Evolutionary conservation across 2,797 vertebrate species (phyloP).

Genomic region (Vireo griseus): DNA sequence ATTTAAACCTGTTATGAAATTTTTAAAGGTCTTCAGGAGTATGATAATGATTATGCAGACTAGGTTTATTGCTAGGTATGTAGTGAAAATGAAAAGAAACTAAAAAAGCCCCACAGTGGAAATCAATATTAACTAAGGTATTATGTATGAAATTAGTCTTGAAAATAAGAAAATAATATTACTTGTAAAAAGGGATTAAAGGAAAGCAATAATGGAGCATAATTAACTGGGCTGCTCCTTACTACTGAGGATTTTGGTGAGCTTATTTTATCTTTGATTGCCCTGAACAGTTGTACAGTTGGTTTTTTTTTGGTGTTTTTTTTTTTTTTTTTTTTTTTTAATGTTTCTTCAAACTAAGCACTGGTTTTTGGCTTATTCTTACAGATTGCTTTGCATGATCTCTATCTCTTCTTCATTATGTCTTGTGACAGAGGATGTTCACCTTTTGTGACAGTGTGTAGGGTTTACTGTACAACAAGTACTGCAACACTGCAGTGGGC

Average conservation of each 20-base stretch:
- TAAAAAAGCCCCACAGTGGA: background rate
- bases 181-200: background rate
- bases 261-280: background rate
- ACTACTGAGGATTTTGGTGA: background rate
- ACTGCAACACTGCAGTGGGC: background rate
- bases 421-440: background rate
- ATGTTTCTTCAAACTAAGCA: background rate
- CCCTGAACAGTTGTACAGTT: background rate
- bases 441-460: background rate
- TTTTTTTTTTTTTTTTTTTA: background rate
- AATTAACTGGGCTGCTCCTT: background rate
- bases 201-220: background rate
- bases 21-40: background rate
- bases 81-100: conserved; percentile 13
- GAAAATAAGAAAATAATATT: conserved; percentile 24
- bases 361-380: background rate
- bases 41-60: background rate
- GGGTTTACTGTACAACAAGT: background rate
- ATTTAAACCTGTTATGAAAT: background rate
- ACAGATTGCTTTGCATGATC: background rate
- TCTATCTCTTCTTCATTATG: background rate
- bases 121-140: conserved; percentile 20
- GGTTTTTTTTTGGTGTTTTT: background rate
- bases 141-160: background rate
- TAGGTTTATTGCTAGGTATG: background rate